phyloP scores from a whole-genome alignment of 2,797 vertebrate genomes.

The Acanthopagrus latus region DNA sequence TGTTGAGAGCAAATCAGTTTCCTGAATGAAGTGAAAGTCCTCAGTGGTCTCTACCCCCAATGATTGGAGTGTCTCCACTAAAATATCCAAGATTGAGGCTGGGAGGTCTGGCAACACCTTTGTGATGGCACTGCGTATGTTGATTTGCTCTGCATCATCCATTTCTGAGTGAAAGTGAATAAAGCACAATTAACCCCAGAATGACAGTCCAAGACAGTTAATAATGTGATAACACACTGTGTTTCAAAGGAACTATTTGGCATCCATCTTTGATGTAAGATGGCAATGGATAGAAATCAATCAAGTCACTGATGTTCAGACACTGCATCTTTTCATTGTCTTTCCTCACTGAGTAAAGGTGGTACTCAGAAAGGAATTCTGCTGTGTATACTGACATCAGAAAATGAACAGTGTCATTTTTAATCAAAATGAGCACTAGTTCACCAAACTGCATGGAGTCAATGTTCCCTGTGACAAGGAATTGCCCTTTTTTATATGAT shows the following conservation, averaged over 20 bases:
- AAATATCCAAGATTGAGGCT: neutral
- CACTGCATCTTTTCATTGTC: slow-evolving; percentile 14
- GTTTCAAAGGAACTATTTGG: slow-evolving; percentile 7
- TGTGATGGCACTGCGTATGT: neutral
- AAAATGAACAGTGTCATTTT: slow-evolving; percentile 21
- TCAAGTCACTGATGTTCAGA: slow-evolving; percentile 27
- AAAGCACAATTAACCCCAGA: neutral
- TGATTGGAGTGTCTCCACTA: slow-evolving; percentile 12
- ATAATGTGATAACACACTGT: neutral
- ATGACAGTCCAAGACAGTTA: neutral
- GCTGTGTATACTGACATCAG: neutral
- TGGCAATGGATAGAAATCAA: slow-evolving; percentile 23
- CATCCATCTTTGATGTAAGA: slow-evolving; percentile 19
- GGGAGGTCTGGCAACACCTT: slow-evolving; percentile 7
- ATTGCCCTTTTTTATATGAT: slow-evolving; percentile 17
- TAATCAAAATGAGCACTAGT: neutral
- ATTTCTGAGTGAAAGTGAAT: neutral
- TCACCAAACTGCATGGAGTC: slow-evolving; percentile 19
- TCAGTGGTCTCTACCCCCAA: slow-evolving; percentile 9
- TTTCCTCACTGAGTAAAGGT: slow-evolving; percentile 20
- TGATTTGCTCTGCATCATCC: neutral
- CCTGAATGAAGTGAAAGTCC: slow-evolving; percentile 12
- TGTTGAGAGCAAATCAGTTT: neutral
- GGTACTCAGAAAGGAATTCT: slow-evolving; percentile 15
- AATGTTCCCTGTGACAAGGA: slow-evolving; percentile 4